Evolutionary conservation across 2,113 vertebrate species (phyloP).

Genomic region (Neolamprologus tretocephalus): DNA sequence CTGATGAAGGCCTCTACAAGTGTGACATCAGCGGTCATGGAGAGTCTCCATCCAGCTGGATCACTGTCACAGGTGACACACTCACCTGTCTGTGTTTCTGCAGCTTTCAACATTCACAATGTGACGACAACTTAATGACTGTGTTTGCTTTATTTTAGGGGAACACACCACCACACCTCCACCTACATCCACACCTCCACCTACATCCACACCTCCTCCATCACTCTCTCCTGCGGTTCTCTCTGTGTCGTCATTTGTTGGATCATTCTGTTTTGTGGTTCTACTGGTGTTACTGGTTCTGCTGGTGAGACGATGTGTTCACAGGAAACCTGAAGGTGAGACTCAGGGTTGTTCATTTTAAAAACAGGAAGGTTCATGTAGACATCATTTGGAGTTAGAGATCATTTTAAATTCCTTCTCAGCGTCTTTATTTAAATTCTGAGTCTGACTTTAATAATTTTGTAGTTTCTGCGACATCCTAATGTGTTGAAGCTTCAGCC

Average conservation of each 20-base stretch:
- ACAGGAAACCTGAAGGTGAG: fast-evolving
- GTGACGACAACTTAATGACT: background rate
- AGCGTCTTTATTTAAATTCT: fast-evolving
- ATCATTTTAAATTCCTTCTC: background rate
- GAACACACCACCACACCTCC: fast-evolving
- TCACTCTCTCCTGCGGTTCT: fast-evolving
- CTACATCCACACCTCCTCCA: background rate
- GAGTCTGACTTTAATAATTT: background rate
- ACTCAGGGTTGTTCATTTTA: background rate
- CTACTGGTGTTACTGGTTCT: background rate
- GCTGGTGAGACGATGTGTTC: background rate
- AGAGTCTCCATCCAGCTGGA: too few species aligned
- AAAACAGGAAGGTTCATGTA: background rate
- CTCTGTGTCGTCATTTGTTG: fast-evolving
- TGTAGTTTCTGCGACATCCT: fast-evolving
- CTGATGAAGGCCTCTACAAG: too few species aligned
- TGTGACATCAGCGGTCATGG: too few species aligned
- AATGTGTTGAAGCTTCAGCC: background rate
- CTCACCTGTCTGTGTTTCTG: too few species aligned
- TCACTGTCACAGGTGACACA: too few species aligned
- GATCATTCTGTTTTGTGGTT: fast-evolving
- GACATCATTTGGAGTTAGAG: fast-evolving
- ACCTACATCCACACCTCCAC: background rate
- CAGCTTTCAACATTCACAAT: background rate
- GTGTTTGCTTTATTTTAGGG: fast-evolving